These are phyloP conservation scores for Periophthalmodon schlosseri DNA, from an alignment of 2,113 vertebrate genomes.

Conservation along the genomic window DNA sequence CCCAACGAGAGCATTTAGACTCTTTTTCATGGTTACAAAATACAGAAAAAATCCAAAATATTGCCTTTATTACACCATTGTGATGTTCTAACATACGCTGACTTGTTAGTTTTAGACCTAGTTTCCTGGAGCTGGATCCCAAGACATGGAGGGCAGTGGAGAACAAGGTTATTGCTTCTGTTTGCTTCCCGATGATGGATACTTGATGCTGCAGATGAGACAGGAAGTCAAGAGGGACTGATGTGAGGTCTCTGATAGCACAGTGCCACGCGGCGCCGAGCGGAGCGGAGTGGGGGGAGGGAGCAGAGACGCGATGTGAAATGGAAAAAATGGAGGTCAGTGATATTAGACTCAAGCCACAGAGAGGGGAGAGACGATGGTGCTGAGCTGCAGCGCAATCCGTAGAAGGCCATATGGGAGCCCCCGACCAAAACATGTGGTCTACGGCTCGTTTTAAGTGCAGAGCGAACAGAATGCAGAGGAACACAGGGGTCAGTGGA, in stretches of 20 bases:
- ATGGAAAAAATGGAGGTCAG: slow-evolving; percentile 47
- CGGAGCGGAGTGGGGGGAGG: slow-evolving; percentile 1
- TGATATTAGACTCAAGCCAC: slow-evolving; percentile 11
- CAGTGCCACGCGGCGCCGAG: neutral
- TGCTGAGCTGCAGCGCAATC: slow-evolving; percentile 13
- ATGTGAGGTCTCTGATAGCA: slow-evolving; percentile 27
- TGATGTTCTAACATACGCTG: neutral
- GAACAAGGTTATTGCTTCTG: neutral
- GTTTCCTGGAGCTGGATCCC: neutral
- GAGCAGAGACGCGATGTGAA: slow-evolving; percentile 9
- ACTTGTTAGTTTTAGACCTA: neutral
- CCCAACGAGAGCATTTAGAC: too few relatives aligned
- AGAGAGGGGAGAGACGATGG: neutral
- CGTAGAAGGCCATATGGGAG: slow-evolving; percentile 24
- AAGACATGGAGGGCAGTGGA: neutral
- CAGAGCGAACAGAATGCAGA: slow-evolving; percentile 30
- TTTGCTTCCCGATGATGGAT: slow-evolving; percentile 14
- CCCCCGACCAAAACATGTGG: slow-evolving; percentile 6
- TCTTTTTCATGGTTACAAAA: too few relatives aligned
- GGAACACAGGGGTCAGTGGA: slow-evolving; percentile 39
- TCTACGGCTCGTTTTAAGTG: slow-evolving; percentile 26
- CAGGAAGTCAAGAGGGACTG: slow-evolving; percentile 29
- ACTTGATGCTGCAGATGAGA: slow-evolving; percentile 7
- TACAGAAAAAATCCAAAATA: too few relatives aligned
- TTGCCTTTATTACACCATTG: neutral